These are phyloP conservation scores for Tenthredo mesomela DNA, from an alignment of 2,888 invertebrate species.

Conservation along the genomic window DNA sequence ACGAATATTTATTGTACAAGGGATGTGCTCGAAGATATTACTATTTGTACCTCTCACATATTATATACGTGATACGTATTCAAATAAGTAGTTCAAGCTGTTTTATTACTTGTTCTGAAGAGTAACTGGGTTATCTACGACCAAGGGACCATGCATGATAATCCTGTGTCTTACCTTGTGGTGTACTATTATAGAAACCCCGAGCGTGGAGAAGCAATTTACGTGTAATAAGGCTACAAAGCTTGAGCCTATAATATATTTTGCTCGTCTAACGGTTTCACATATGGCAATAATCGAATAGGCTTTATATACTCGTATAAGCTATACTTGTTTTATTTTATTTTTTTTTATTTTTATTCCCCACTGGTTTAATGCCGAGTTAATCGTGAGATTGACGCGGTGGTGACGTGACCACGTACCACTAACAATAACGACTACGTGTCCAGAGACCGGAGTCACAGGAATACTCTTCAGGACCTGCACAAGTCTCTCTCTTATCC, in stretches of 20 bases:
- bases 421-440: constrained; percentile 29
- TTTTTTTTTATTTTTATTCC: neutral
- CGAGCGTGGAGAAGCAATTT: neutral
- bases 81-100: constrained; percentile 75
- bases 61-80: constrained; percentile 62
- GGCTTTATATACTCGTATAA: neutral
- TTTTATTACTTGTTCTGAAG: constrained; percentile 73
- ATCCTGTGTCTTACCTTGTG: neutral
- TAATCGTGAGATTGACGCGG: constrained; percentile 50
- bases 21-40: constrained; percentile 70
- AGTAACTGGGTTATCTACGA: constrained; percentile 21
- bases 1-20: constrained; percentile 73
- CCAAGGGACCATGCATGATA: neutral
- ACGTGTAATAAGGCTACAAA: neutral
- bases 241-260: neutral
- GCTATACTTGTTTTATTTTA: constrained; percentile 13
- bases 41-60: constrained; percentile 72
- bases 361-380: constrained; percentile 40
- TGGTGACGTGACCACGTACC: constrained; percentile 47
- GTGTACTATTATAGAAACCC: neutral
- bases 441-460: constrained; percentile 41
- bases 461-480: constrained; percentile 11
- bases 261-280: constrained; percentile 21
- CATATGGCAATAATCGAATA: neutral
- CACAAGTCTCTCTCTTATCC: constrained; percentile 46